Base-by-base conservation (phyloP, 2,888 invertebrate genomes). In the Tetanocera ferruginea region DNA sequence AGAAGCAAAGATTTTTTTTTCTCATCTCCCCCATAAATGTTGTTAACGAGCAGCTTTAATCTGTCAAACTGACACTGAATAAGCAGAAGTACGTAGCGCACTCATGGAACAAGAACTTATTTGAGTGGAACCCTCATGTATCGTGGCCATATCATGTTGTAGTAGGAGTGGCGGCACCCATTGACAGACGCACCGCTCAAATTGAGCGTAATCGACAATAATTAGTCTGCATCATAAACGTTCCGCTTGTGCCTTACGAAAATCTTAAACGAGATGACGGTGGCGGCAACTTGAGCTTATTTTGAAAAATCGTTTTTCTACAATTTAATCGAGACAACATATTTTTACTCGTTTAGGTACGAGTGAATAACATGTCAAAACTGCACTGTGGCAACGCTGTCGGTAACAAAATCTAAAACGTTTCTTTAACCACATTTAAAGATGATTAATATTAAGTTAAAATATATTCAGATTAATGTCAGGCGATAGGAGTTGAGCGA, bases 51-150 rank as follows among this genome's bases (percentile, higher is more conserved):
- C 55, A 67, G 57, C 72, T 72, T 72, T 34, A 11, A 34, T 19
- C 43, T 72, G 60, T 72, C 72, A 72, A 72, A 72, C 57, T n/a
- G 34, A 72, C 72, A 72, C 72, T 52, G 25, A 60, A 72, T 60
- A 60, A 60, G 60, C 25, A 60, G 8, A 57, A 57, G 57, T 57
- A 57, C 19, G 23, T 19, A 57, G 19, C 57, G 60, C 60, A 60
- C 60, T 28, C 60, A 9, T 3, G 17, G 14, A 28, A 60, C 60
- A 60, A 60, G 28, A 28, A 25, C 28, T 60, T 25, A 25, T 23
- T 60, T 5, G 60, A 25, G 17, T 28, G 25, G 43, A 43, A 43
- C 43, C 43, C 43, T 60, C 60, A 60, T 28, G 28, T 5, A 60
- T 28, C 28, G 25, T 60, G 60, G 60, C 28, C 25, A 28, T 28